These are phyloP conservation scores for Styela plicata DNA, from an alignment of 23 tunicate genomes.

Conservation along the genomic window DNA sequence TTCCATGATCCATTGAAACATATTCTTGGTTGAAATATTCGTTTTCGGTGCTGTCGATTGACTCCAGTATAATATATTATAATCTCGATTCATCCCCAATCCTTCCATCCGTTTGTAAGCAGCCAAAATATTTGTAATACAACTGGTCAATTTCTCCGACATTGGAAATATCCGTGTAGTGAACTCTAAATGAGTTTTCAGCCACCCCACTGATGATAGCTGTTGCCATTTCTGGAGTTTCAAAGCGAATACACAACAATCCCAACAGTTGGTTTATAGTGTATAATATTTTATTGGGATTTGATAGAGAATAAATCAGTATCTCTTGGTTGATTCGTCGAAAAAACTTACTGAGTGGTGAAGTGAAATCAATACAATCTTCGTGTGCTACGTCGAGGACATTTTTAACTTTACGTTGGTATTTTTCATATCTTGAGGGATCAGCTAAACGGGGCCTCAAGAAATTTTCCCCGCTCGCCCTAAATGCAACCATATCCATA, in stretches of 20 bases:
- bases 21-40: not conserved
- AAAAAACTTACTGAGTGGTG: not conserved
- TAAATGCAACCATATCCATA: too few species aligned
- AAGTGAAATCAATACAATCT: not conserved
- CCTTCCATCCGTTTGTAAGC: not conserved
- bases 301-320: not conserved
- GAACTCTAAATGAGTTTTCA: too few species aligned
- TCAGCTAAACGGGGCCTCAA: not conserved
- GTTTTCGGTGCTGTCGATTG: not conserved
- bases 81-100: not conserved
- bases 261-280: not conserved
- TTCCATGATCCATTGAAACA: not conserved
- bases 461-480: too few species aligned
- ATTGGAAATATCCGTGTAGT: not conserved
- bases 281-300: not conserved
- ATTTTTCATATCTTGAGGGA: not conserved
- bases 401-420: not conserved
- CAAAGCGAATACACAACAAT: not conserved
- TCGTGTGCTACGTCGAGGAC: not conserved
- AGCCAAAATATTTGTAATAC: too few species aligned
- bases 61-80: not conserved
- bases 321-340: not conserved
- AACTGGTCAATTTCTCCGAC: not conserved
- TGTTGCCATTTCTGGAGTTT: not conserved
- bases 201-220: not conserved